Evolutionary conservation across 1,140 invertebrate genomes (phyloP).

Genomic region (Phenacoccus solenopsis): DNA sequence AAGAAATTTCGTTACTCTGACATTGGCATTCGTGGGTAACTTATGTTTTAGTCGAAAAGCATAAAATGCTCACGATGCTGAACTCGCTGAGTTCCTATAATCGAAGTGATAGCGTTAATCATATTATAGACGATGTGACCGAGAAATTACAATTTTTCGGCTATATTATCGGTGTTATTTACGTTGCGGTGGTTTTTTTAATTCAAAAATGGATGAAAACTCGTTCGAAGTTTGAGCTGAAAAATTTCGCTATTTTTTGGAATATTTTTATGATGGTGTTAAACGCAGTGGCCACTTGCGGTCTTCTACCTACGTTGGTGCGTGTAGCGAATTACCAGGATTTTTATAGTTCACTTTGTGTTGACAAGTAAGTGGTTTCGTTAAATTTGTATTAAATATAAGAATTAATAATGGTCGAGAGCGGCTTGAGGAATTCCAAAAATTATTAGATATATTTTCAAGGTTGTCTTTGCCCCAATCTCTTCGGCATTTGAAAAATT

Average conservation of each 20-base stretch:
- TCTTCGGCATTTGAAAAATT: no score
- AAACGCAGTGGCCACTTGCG: neutral
- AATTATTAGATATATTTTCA: no score
- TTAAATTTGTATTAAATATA: no score
- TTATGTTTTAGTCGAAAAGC: neutral
- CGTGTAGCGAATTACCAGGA: neutral
- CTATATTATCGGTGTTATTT: neutral
- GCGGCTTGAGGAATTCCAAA: no score
- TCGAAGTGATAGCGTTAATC: neutral
- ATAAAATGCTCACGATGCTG: neutral
- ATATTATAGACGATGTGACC: neutral
- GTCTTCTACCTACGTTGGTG: neutral
- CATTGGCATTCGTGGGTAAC: neutral
- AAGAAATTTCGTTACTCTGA: neutral
- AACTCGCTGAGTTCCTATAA: neutral
- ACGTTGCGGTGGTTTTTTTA: neutral
- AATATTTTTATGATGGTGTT: neutral
- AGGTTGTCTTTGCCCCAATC: no score
- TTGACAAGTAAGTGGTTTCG: neutral
- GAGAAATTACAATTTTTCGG: neutral
- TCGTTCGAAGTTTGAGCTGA: neutral
- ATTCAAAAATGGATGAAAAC: neutral
- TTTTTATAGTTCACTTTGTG: neutral
- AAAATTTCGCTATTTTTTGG: neutral
- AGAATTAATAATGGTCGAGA: no score